These are phyloP conservation scores for Trematomus loennbergii DNA, from an alignment of 2,113 vertebrate genomes.

Conservation along the genomic window DNA sequence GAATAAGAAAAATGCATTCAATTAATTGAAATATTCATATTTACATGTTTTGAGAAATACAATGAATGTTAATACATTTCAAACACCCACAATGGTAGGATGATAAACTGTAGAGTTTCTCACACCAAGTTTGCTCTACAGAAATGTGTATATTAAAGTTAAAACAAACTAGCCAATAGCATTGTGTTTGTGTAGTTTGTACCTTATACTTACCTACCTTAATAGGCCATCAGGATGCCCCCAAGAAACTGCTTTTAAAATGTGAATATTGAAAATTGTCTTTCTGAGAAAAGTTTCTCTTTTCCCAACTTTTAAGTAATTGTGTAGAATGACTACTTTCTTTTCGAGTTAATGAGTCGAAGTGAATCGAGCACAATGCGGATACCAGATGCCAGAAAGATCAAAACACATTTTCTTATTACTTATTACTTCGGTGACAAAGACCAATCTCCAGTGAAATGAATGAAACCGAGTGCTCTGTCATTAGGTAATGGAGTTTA, in stretches of 20 bases:
- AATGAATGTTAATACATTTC: slow-evolving; percentile 2
- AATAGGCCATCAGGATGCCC: background rate
- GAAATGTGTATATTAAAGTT: background rate
- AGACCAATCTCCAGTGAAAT: slow-evolving; percentile 35
- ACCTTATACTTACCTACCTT: background rate
- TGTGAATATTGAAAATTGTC: background rate
- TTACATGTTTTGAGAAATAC: background rate
- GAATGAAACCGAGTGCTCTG: slow-evolving; percentile 24
- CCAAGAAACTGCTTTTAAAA: background rate
- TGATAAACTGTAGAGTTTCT: background rate
- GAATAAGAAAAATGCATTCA: background rate
- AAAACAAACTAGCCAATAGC: background rate
- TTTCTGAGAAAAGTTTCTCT: slow-evolving; percentile 5
- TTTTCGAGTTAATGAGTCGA: slow-evolving; percentile 16
- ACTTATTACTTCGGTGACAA: slow-evolving; percentile 33
- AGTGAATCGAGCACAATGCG: background rate
- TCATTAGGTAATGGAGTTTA: slow-evolving; percentile 52
- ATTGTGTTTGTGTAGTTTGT: background rate
- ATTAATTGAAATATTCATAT: background rate
- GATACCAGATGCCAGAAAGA: slow-evolving; percentile 10
- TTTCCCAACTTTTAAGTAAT: background rate
- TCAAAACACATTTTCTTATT: slow-evolving; percentile 40
- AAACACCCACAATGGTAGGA: background rate
- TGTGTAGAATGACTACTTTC: slow-evolving; percentile 2
- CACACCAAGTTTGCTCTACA: background rate